phyloP scores from a whole-genome alignment of 2,797 vertebrate species.

The Pterois miles region DNA sequence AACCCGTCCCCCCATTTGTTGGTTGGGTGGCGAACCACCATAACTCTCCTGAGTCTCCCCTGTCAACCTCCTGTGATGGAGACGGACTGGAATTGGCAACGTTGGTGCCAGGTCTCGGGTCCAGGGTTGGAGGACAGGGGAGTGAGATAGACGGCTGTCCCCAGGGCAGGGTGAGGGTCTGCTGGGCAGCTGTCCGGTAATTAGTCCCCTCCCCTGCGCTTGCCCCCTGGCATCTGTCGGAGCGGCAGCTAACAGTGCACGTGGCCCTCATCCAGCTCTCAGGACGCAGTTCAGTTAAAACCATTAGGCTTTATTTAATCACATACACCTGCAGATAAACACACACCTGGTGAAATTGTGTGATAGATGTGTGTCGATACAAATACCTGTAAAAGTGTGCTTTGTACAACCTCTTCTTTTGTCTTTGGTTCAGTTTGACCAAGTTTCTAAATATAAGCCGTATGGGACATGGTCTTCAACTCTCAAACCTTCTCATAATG shows the following conservation, averaged over 20 bases:
- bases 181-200: conserved; percentile 88
- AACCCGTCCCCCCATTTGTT: conserved; percentile 8
- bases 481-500: conserved; percentile 29
- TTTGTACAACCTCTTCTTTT: neutral
- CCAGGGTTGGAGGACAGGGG: conserved; percentile 63
- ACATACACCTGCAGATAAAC: conserved; percentile 69
- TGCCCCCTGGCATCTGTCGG: conserved; percentile 82
- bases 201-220: conserved; percentile 83
- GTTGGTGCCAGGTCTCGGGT: conserved; percentile 49
- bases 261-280: conserved; percentile 78
- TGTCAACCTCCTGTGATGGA: conserved; percentile 55
- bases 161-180: conserved; percentile 79
- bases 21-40: neutral
- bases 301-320: conserved; percentile 83
- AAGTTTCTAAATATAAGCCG: conserved; percentile 42
- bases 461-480: conserved; percentile 24
- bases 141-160: conserved; percentile 73
- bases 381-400: neutral
- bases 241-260: conserved; percentile 70
- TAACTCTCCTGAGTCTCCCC: conserved; percentile 17
- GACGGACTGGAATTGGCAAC: conserved; percentile 49
- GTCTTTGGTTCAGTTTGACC: conserved; percentile 26
- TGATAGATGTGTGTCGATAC: conserved; percentile 34
- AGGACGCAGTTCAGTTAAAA: conserved; percentile 78
- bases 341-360: conserved; percentile 60